Base-by-base conservation (phyloP, 1,140 invertebrate genomes). In the Coenobita brevimanus region DNA sequence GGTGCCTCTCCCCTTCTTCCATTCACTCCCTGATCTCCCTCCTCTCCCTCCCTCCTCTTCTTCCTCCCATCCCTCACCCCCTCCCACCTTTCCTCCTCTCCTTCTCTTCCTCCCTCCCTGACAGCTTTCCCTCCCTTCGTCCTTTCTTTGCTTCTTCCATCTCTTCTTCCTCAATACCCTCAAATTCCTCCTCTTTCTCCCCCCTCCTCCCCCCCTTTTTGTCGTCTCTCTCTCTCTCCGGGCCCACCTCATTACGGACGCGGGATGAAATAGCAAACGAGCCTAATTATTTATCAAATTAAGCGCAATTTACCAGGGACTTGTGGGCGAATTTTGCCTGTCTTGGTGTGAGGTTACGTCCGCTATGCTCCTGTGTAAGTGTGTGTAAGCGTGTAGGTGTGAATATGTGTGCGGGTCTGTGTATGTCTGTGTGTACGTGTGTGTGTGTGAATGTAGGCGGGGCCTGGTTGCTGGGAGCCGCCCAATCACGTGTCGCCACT, bases 161-260 rank as follows among this genome's bases (percentile, higher is more conserved):
- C n/a, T 10, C 54, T 57, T 57, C n/a, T 57, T n/a, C 54, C 54
- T 57, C 54, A 13, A 10, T 57, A n/a, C n/a, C n/a, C 67, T 71
- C 67, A 71, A 24, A 38, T 38, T 38, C 13, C 6, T 71, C 41
- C 41, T 71, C 67, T 21, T 33, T n/a, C 41, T 27, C 24, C 67
- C 13, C 62, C 10, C 67, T 71, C 27, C 67, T 13, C 41, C 24
- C 67, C 67, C 21, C 21, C 27, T 3, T 30, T 30, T 30, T 30
- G 27, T 30, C 8, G 33, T 24, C 41, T 79, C 76, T 24, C 76
- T 79, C 50, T 10, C 41, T 24, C 50, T 57, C 76, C n/a, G 67
- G 82, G 67, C 82, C 75, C 82, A 73, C 75, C 82, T 83, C 82
- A 83, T 83, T 79, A 79, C 46, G 54, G 71, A 83, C 82, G 60